These are phyloP conservation scores for Drosophila carrolli DNA, from an alignment of 1,140 invertebrate species.

Conservation along the genomic window DNA sequence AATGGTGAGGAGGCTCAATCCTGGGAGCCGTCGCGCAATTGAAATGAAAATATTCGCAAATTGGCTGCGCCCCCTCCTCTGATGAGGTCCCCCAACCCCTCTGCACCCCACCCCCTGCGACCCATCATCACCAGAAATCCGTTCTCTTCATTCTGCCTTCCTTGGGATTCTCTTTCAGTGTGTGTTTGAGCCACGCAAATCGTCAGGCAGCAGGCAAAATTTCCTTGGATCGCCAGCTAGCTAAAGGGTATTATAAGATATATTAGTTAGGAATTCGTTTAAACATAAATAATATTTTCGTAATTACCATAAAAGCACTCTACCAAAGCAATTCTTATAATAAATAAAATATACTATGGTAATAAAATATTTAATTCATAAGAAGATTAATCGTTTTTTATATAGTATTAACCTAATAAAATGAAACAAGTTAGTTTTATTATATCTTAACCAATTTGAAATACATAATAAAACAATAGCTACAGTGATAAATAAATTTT, in stretches of 20 bases:
- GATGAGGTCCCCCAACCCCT: slow-evolving; percentile 7
- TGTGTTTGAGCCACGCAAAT: slow-evolving; percentile 62
- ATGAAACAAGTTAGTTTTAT: too few species aligned
- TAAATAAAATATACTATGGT: too few species aligned
- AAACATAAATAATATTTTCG: too few species aligned
- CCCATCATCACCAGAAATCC: slow-evolving; percentile 5
- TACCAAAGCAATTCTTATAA: too few species aligned
- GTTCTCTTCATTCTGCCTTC: slow-evolving; percentile 21
- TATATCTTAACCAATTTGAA: too few species aligned
- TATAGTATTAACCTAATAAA: too few species aligned
- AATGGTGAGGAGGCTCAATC: slow-evolving; percentile 44
- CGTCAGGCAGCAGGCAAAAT: slow-evolving; percentile 44
- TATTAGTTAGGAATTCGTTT: too few species aligned
- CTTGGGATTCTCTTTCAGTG: slow-evolving; percentile 12
- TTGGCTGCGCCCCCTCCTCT: slow-evolving; percentile 70
- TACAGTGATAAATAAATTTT: too few species aligned
- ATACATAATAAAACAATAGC: too few species aligned
- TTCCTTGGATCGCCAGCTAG: slow-evolving; percentile 23
- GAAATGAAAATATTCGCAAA: slow-evolving; percentile 84
- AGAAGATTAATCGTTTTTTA: too few species aligned
- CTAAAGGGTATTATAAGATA: slow-evolving; percentile 12
- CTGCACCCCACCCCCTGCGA: neutral
- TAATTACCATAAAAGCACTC: too few species aligned
- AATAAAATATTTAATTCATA: too few species aligned
- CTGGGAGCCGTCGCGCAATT: slow-evolving; percentile 69